Percentiles rank a stretch among this genome's conserved stretches.
Evolutionary conservation across 2,797 vertebrate genomes (phyloP).

Genomic region (Otolemur crassicaudatus): DNA sequence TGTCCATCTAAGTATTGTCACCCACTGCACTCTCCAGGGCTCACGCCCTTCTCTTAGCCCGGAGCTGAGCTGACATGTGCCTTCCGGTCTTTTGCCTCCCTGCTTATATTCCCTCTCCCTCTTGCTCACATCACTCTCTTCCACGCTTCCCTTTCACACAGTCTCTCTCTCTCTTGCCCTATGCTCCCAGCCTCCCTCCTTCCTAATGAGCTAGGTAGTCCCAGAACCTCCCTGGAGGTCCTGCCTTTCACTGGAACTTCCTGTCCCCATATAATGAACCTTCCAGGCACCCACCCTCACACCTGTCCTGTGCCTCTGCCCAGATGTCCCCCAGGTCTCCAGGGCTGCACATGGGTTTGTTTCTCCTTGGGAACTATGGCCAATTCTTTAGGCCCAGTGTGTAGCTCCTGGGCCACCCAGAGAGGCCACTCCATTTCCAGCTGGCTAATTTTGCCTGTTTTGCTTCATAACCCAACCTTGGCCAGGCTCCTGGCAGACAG

Average conservation of each 20-base stretch:
- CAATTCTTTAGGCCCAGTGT: not conserved
- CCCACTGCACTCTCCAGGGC: not conserved
- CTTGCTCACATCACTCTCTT: too few relatives aligned
- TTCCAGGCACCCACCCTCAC: not conserved
- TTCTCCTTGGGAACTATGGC: not conserved
- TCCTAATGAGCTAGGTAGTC: not conserved
- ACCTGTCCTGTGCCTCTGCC: not conserved
- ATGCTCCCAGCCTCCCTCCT: not conserved
- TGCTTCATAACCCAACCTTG: not conserved
- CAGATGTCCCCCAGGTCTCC: not conserved
- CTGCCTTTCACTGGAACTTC: not conserved
- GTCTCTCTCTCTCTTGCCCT: not conserved
- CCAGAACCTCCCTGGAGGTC: not conserved
- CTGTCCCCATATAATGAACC: not conserved
- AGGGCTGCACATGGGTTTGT: rapidly evolving
- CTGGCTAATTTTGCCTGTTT: not conserved
- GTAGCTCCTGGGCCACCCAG: not conserved
- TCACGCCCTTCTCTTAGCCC: not conserved
- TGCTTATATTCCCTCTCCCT: not conserved
- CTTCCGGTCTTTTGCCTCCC: not conserved
- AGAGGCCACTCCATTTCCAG: not conserved
- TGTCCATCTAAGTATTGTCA: not conserved
- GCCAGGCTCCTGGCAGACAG: not conserved
- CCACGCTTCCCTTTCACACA: not conserved
- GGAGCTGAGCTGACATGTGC: not conserved